Evolutionary conservation across 2,797 vertebrate genomes (phyloP), one percentile per base, ranked within the genome.

Genomic region (Sciurus vulgaris): DNA sequence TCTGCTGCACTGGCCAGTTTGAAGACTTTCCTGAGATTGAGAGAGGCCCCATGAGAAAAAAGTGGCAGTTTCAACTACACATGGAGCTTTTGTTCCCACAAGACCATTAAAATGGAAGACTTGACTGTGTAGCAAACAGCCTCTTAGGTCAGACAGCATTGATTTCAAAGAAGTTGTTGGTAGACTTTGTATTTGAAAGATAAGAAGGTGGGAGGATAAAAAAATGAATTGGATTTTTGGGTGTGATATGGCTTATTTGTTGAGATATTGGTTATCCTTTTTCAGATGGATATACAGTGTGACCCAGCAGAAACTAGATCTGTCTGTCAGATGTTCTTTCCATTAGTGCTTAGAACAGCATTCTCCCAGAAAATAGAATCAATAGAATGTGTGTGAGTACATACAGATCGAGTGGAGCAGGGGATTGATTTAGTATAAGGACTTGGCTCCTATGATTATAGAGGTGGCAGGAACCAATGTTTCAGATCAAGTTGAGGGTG

Each of bases 111-210:
- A 26, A 33, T 73, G 73, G 35, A 94, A 95, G 47, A 96, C 14
- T 82, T 78, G 20, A 67, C 20, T 67, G 65, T 82, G 20, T 44
- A 61, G 69, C 65, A 86, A 86, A 79, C 44, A 65, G 67, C 63
- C 77, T 92, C 59, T 88, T 89, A 47, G 41, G 69, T 87, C 20
- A 51, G 63, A 91, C 24, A 65, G n/a, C 41, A 79, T 20, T 89
- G 70, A 74, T 90, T 92, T 95, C 77, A 88, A 70, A 73, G 65
- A 94, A 95, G 41, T 24, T 89, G 79, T 24, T 89, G 79, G n/a
- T 81, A 95, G 89, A 44, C 51, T 49, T 81, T 15, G 73, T 41
- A 65, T 44, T 51, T 63, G 76, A 41, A 81, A 73, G 28, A 56
- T 69, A 63, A 73, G 73, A 74, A 77, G 22, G 11, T 65, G 14